Evolutionary conservation across 2,888 invertebrate genomes (phyloP).

Genomic region (Pharmacophagus antenor): DNA sequence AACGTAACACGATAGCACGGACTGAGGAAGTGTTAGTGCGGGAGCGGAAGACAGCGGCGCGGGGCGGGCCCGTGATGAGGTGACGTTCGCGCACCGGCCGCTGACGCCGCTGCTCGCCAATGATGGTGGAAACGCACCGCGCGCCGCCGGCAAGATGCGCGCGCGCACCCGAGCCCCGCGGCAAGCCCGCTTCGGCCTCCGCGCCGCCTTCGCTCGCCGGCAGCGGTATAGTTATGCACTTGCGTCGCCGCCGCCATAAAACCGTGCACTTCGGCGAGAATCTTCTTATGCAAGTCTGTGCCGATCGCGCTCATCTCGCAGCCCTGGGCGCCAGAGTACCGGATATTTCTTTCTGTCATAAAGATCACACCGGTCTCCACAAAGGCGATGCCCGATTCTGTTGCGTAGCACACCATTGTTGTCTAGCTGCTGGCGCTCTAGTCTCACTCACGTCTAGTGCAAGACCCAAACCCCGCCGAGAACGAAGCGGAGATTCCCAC

Average conservation of each 20-base stretch:
- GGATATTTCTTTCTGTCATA: constrained; percentile 75
- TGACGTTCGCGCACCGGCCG: constrained; percentile 74
- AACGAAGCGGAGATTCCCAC: constrained; percentile 73
- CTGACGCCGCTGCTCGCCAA: constrained; percentile 76
- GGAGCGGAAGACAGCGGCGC: constrained; percentile 42
- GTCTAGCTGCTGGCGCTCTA: constrained; percentile 68
- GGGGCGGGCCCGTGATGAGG: constrained; percentile 63
- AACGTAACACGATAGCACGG: constrained; percentile 42
- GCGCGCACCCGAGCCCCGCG: constrained; percentile 68
- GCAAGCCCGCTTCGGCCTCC: constrained; percentile 78
- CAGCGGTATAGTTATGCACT: constrained; percentile 78
- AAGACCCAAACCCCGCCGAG: constrained; percentile 61
- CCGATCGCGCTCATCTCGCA: constrained; percentile 82
- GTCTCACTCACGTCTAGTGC: constrained; percentile 64
- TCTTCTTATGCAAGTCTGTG: constrained; percentile 86
- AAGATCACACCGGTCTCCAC: constrained; percentile 65
- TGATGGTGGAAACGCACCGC: constrained; percentile 79
- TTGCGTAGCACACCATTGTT: constrained; percentile 77
- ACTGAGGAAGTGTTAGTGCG: constrained; percentile 40
- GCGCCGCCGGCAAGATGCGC: constrained; percentile 72
- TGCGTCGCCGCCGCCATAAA: constrained; percentile 87
- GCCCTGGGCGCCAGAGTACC: constrained; percentile 74
- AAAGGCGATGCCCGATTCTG: constrained; percentile 72
- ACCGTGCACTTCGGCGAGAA: constrained; percentile 90
- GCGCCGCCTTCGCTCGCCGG: constrained; percentile 79